phyloP scores from a whole-genome alignment of 2,888 invertebrate species.

The Mythimna ferrago region DNA sequence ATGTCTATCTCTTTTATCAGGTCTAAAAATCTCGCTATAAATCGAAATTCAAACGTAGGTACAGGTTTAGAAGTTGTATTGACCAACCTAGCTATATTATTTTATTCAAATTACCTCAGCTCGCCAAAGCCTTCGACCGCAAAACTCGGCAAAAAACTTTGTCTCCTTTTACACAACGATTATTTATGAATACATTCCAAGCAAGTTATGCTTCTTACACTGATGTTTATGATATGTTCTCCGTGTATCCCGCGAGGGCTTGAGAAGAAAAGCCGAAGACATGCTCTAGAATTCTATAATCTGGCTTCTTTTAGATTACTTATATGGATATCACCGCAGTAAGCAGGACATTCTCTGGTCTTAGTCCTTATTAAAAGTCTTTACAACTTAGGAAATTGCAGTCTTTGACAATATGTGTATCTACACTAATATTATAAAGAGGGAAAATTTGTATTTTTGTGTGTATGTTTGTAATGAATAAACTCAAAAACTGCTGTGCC shows the following conservation, averaged over 20 bases:
- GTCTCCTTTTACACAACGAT: conserved; percentile 32
- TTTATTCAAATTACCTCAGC: conserved; percentile 45
- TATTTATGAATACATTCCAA: conserved; percentile 61
- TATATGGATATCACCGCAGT: background rate
- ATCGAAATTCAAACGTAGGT: conserved; percentile 6
- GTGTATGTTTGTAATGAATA: too few species aligned
- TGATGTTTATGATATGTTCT: conserved; percentile 23
- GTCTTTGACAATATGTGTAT: too few species aligned
- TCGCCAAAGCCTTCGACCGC: conserved; percentile 21
- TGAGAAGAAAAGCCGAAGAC: background rate
- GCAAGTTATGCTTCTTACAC: conserved; percentile 51
- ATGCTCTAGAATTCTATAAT: conserved; percentile 18
- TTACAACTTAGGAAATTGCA: too few species aligned
- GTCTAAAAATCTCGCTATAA: conserved; percentile 1
- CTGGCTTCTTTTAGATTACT: conserved; percentile 6
- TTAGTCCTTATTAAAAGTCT: too few species aligned
- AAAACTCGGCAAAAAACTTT: conserved; percentile 55
- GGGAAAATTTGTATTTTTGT: too few species aligned
- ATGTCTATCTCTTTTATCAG: conserved; percentile 12
- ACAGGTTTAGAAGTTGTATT: conserved; percentile 14
- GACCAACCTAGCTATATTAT: background rate
- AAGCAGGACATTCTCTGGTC: background rate
- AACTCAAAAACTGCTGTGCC: too few species aligned
- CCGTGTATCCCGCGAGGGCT: conserved; percentile 3
- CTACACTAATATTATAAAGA: too few species aligned